Percentiles rank a stretch among this genome's conserved stretches.
Conservation (phyloP, 2,797 vertebrate genomes). For the Thaleichthys pacificus region DNA sequence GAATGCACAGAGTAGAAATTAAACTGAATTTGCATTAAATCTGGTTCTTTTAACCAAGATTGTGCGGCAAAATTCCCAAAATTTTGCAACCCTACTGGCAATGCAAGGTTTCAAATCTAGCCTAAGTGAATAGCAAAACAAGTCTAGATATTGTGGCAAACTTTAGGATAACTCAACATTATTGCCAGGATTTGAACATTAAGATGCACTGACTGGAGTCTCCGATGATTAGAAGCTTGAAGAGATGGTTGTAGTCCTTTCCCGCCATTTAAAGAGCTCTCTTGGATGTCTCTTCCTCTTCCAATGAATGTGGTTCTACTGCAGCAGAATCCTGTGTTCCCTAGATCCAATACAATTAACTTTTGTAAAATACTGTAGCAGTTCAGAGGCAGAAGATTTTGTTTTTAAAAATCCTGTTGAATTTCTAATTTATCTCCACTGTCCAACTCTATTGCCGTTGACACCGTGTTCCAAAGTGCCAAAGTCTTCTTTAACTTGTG, state of each 20-base stretch:
- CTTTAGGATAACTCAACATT: not conserved
- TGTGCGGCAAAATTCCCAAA: no score
- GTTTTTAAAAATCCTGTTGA: conserved; percentile 35
- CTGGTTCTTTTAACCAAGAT: no score
- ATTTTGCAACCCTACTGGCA: no score
- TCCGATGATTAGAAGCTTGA: conserved; percentile 86
- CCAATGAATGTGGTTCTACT: conserved; percentile 45
- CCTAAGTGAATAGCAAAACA: not conserved
- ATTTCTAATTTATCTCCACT: conserved; percentile 8
- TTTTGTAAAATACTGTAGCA: conserved; percentile 26
- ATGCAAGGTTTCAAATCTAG: no score
- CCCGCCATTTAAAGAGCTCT: conserved; percentile 68
- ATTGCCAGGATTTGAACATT: not conserved
- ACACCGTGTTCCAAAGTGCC: conserved; percentile 16
- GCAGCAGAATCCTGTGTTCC: conserved; percentile 16
- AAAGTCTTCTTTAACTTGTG: conserved; percentile 14
- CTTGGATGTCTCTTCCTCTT: conserved; percentile 3
- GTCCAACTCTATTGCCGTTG: conserved; percentile 31
- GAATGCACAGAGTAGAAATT: no score
- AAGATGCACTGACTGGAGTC: conserved; percentile 80
- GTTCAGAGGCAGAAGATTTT: conserved; percentile 26
- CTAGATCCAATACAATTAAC: not conserved
- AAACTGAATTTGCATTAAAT: no score
- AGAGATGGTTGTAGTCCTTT: conserved; percentile 85
- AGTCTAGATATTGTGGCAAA: not conserved